These are phyloP conservation scores for Trachymyrmex cornetzi DNA, from an alignment of 1,140 invertebrate genomes.

Conservation along the genomic window DNA sequence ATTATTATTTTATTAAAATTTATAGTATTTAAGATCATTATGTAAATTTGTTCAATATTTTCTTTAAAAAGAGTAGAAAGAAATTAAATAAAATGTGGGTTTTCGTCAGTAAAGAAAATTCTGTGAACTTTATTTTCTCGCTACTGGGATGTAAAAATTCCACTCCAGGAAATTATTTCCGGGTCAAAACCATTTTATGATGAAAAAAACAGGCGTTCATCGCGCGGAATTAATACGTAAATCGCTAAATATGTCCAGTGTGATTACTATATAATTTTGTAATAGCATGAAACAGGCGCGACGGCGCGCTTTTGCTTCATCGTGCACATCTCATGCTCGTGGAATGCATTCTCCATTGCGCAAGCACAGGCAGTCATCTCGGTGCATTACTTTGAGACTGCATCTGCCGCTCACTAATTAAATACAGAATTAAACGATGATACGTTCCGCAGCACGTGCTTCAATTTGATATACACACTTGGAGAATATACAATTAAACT, in stretches of 20 bases:
- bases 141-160: not conserved
- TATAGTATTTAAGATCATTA: not conserved
- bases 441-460: not conserved
- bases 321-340: not conserved
- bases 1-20: not conserved
- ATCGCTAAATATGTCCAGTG: not conserved
- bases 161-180: not conserved
- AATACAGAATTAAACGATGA: not conserved
- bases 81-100: not conserved
- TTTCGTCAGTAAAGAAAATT: not conserved
- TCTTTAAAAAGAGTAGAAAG: not conserved
- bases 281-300: slow-evolving; percentile 3
- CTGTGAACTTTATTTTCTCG: not conserved
- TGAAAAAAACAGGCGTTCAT: not conserved
- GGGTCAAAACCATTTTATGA: not conserved
- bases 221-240: not conserved
- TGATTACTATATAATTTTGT: not conserved
- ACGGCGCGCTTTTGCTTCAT: slow-evolving; percentile 49
- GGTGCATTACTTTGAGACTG: not conserved
- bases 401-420: not conserved
- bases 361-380: slow-evolving; percentile 10
- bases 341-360: slow-evolving; percentile 21
- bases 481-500: not conserved
- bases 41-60: not conserved
- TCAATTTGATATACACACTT: not conserved